A percentile compares a stretch with the other conserved stretches of the same genome.
phyloP scores from a whole-genome alignment of 2,797 vertebrate genomes.

The Gambelia wislizenii region DNA sequence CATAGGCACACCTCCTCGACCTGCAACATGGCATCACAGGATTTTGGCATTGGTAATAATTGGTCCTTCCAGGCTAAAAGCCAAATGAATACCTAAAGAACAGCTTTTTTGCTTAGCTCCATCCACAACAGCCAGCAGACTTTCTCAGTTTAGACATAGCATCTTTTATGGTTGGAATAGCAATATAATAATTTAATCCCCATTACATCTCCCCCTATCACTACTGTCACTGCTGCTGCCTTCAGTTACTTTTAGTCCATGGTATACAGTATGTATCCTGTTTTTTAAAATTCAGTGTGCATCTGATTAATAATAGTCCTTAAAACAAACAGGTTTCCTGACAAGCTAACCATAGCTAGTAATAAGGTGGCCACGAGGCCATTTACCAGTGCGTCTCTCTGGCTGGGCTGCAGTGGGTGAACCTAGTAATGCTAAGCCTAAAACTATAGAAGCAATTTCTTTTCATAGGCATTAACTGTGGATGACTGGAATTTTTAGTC shows the following conservation, averaged over 20 bases:
- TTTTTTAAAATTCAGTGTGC: neutral
- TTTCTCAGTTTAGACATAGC: neutral
- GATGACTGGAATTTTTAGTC: neutral
- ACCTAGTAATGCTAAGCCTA: neutral
- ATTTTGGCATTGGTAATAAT: too few species aligned
- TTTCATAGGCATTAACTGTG: neutral
- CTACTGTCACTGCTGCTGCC: too few species aligned
- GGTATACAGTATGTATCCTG: neutral
- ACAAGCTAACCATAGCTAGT: neutral
- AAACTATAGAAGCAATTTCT: neutral
- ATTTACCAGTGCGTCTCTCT: neutral
- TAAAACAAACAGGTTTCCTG: neutral
- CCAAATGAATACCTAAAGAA: neutral
- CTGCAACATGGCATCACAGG: too few species aligned
- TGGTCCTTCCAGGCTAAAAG: too few species aligned
- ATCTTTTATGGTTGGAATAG: neutral
- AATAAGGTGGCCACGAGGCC: neutral
- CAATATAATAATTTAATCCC: neutral
- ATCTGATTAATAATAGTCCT: neutral
- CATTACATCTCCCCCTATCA: neutral
- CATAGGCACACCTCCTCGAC: too few species aligned
- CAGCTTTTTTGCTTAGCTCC: neutral
- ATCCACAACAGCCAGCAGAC: neutral
- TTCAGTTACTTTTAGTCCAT: neutral
- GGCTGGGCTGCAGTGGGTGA: neutral